Evolutionary conservation across 1,140 invertebrate genomes (phyloP).

Genomic region (Spodoptera litura): DNA sequence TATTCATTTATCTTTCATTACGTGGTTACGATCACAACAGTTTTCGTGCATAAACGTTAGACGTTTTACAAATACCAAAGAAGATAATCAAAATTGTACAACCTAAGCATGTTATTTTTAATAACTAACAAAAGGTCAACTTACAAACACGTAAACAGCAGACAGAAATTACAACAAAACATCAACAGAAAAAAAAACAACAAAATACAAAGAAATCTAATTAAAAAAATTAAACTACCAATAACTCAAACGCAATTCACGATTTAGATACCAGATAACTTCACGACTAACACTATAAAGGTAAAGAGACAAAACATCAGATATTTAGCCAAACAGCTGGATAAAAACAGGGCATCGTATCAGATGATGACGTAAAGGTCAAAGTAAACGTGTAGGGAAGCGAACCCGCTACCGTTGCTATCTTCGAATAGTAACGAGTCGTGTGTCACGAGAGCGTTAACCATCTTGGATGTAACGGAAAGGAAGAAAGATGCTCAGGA

Average conservation of each 20-base stretch:
- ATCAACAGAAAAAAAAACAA: too few species aligned
- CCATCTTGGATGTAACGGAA: conserved; percentile 36
- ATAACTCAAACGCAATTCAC: not conserved
- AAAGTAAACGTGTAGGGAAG: conserved; percentile 31
- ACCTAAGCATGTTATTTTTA: too few species aligned
- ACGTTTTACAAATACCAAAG: too few species aligned
- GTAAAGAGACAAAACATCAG: not conserved
- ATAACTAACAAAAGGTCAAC: too few species aligned
- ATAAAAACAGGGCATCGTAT: conserved; percentile 34
- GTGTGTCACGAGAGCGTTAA: conserved; percentile 47
- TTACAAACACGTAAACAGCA: too few species aligned
- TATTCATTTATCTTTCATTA: too few species aligned
- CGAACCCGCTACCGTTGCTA: conserved; percentile 42
- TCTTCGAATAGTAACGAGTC: conserved; percentile 41
- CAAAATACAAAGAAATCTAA: too few species aligned
- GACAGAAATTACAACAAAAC: too few species aligned
- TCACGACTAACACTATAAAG: not conserved
- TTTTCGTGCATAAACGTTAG: too few species aligned
- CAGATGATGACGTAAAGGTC: conserved; percentile 47
- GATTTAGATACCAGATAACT: not conserved
- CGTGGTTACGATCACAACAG: too few species aligned
- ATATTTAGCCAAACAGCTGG: conserved; percentile 8
- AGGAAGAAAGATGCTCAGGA: conserved; percentile 17
- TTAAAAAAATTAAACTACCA: not conserved
- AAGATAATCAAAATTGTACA: not conserved